Conservation (phyloP, 2,888 invertebrate species). For the Apamea sordens region DNA sequence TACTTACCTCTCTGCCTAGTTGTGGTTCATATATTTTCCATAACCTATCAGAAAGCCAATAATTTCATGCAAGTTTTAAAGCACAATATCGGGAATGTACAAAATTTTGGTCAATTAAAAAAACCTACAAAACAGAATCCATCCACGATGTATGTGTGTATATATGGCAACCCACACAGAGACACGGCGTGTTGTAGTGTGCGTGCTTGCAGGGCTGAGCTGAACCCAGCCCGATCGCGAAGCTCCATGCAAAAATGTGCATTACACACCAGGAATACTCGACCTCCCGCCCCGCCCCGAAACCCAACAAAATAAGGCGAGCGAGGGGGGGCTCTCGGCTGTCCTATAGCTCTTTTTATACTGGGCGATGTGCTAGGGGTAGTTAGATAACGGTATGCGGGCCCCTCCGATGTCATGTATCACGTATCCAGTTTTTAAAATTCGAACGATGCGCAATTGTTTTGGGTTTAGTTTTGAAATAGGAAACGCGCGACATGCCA, state of each 20-base stretch:
- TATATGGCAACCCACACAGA: conserved; percentile 51
- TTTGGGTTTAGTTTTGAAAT: conserved; percentile 67
- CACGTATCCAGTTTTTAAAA: conserved; percentile 82
- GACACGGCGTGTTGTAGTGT: conserved; percentile 53
- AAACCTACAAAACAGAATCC: conserved; percentile 60
- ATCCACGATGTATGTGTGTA: conserved; percentile 48
- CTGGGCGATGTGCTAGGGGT: conserved; percentile 78
- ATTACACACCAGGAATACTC: conserved; percentile 79
- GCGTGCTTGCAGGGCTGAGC: conserved; percentile 84
- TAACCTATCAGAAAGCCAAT: conserved; percentile 9
- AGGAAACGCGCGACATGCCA: conserved; percentile 39
- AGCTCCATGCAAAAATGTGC: conserved; percentile 89
- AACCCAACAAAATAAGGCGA: conserved; percentile 76
- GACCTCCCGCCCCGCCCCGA: conserved; percentile 78
- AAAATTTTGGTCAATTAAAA: conserved; percentile 62
- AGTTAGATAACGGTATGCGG: conserved; percentile 82
- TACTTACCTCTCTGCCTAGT: too few relatives aligned
- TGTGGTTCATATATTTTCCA: not conserved
- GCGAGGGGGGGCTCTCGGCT: conserved; percentile 72
- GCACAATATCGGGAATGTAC: conserved; percentile 46
- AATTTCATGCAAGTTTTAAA: conserved; percentile 19
- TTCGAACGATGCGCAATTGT: conserved; percentile 74
- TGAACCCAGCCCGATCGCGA: conserved; percentile 82
- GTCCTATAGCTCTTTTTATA: conserved; percentile 79
- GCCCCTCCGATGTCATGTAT: conserved; percentile 84